Evolutionary conservation across 1,140 invertebrate genomes (phyloP).

Genomic region (Nasonia longicornis): DNA sequence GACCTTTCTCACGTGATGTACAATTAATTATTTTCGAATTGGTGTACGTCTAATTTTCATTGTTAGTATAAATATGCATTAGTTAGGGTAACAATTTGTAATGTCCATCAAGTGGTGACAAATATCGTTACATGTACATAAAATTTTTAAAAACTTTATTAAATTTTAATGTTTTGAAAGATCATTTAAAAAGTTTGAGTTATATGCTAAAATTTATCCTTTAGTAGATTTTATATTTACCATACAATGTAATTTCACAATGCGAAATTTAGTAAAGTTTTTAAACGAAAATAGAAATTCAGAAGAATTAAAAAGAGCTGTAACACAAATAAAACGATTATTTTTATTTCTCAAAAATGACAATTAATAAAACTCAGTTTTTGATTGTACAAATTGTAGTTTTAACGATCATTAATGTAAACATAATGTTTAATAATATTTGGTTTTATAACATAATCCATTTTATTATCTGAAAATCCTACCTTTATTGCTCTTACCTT

Average conservation of each 20-base stretch:
- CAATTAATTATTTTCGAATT: slow-evolving; percentile 45
- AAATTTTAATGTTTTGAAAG: slow-evolving; percentile 46
- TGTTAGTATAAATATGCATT: slow-evolving; percentile 48
- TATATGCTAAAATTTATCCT: slow-evolving; percentile 39
- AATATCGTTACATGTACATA: slow-evolving; percentile 49
- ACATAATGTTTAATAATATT: slow-evolving; percentile 34
- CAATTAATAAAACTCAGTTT: slow-evolving; percentile 48
- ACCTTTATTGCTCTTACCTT: slow-evolving; percentile 19
- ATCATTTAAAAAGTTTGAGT: slow-evolving; percentile 35
- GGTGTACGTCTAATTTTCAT: slow-evolving; percentile 47
- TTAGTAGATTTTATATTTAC: slow-evolving; percentile 38
- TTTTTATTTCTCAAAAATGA: slow-evolving; percentile 48
- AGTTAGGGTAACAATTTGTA: slow-evolving; percentile 50
- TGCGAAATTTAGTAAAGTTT: slow-evolving; percentile 47
- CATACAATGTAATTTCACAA: slow-evolving; percentile 37
- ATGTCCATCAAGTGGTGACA: slow-evolving; percentile 48
- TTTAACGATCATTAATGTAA: slow-evolving; percentile 38
- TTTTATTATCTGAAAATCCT: slow-evolving; percentile 36
- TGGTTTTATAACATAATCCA: slow-evolving; percentile 32
- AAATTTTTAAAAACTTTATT: slow-evolving; percentile 49
- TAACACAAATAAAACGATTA: slow-evolving; percentile 48
- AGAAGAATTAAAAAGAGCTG: slow-evolving; percentile 45
- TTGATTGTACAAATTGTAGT: slow-evolving; percentile 47
- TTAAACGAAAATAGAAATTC: slow-evolving; percentile 45
- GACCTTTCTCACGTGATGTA: slow-evolving; percentile 47